Evolutionary conservation across 2,797 vertebrate genomes (phyloP).

Genomic region (Semotilus atromaculatus): DNA sequence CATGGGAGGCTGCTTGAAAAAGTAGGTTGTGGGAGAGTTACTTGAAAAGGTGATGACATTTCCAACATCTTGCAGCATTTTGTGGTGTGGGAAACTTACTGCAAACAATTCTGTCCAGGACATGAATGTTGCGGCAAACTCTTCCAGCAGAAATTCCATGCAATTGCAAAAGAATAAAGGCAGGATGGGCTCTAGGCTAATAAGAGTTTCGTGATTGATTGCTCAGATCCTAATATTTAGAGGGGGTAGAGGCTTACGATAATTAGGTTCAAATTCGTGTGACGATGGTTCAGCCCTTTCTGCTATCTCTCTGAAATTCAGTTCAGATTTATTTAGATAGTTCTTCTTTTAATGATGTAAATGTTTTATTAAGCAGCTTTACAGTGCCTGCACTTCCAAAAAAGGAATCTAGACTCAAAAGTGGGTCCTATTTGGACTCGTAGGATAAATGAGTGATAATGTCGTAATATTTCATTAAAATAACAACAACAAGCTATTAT

Average conservation of each 20-base stretch:
- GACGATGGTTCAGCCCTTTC: neutral
- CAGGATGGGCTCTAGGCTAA: constrained; percentile 52
- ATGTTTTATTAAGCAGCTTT: constrained; percentile 27
- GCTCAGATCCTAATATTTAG: constrained; percentile 38
- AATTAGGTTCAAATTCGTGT: constrained; percentile 31
- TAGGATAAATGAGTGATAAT: neutral
- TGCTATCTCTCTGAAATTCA: constrained; percentile 31
- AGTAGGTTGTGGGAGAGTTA: constrained; percentile 63
- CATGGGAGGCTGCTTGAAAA: constrained; percentile 61
- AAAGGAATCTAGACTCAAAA: neutral
- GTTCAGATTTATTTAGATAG: constrained; percentile 25
- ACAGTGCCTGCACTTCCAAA: neutral
- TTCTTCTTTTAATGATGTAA: constrained; percentile 19
- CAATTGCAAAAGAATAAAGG: constrained; percentile 62
- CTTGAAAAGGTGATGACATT: constrained; percentile 73
- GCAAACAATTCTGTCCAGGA: constrained; percentile 67
- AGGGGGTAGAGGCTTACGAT: constrained; percentile 24
- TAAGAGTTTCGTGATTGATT: constrained; percentile 57
- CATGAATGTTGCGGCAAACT: constrained; percentile 47
- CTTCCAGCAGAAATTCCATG: constrained; percentile 56
- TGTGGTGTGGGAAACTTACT: constrained; percentile 71
- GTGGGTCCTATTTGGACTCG: neutral
- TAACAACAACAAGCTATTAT: neutral
- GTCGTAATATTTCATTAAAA: neutral
- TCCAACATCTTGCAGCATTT: constrained; percentile 78